Percentiles rank a stretch among this genome's conserved stretches.
Evolutionary conservation across 2,888 invertebrate genomes (phyloP).

Genomic region (Osmoderma eremita): DNA sequence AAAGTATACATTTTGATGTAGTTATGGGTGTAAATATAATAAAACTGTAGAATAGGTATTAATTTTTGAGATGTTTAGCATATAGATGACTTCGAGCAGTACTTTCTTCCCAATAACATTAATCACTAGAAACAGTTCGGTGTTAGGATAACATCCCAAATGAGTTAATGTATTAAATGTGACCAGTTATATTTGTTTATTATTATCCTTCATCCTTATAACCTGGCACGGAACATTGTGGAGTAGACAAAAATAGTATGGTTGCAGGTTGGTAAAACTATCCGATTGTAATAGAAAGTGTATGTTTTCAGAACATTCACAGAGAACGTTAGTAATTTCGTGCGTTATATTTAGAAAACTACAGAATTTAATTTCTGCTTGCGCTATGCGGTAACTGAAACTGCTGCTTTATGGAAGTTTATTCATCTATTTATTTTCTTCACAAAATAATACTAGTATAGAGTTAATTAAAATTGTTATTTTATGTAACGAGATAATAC

Average conservation of each 20-base stretch:
- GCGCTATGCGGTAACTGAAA: conserved; percentile 3
- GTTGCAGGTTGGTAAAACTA: conserved; percentile 43
- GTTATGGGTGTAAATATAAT: too few species aligned
- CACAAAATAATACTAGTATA: too few species aligned
- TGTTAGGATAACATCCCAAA: conserved; percentile 15
- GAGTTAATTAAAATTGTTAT: too few species aligned
- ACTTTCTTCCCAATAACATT: not conserved
- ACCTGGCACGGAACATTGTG: conserved; percentile 43
- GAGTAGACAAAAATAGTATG: conserved; percentile 39
- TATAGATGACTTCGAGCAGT: too few species aligned
- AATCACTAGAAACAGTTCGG: conserved; percentile 17
- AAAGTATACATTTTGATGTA: too few species aligned
- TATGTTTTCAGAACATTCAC: conserved; percentile 34
- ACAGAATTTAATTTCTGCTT: conserved; percentile 13
- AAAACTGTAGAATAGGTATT: too few species aligned
- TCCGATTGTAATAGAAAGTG: conserved; percentile 40
- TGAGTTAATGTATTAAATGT: conserved; percentile 34
- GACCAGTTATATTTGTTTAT: conserved; percentile 40
- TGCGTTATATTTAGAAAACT: conserved; percentile 31
- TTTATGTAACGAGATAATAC: too few species aligned
- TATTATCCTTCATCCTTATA: conserved; percentile 39
- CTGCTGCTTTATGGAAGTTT: not conserved
- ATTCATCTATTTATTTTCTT: too few species aligned
- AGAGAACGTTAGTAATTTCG: conserved; percentile 32
- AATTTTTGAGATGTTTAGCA: too few species aligned